phyloP scores from a whole-genome alignment of 2,888 invertebrate species.

The Rosalia funebris region DNA sequence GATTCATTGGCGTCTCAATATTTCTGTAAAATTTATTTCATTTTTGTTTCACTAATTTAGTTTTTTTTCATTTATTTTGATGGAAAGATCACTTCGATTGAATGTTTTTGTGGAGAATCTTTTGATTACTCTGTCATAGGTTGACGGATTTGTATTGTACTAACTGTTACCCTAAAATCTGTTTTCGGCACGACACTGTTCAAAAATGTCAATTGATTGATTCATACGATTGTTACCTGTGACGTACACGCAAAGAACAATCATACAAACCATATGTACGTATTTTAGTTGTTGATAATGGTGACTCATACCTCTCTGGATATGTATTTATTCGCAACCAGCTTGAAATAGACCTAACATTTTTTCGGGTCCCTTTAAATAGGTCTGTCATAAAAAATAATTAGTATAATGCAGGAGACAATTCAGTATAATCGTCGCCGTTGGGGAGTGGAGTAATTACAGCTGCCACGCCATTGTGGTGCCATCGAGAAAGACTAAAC shows the following conservation, averaged over 20 bases:
- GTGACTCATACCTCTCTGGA: too few relatives aligned
- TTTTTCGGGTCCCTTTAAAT: constrained; percentile 5
- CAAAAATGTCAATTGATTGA: background rate
- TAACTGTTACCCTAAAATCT: too few relatives aligned
- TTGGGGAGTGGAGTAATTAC: constrained; percentile 3
- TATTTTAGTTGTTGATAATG: too few relatives aligned
- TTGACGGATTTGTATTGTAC: too few relatives aligned
- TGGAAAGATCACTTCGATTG: too few relatives aligned
- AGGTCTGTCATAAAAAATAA: constrained; percentile 19
- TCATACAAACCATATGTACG: background rate
- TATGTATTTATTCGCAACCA: background rate
- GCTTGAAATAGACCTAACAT: constrained; percentile 11
- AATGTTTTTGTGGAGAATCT: too few relatives aligned
- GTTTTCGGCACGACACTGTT: too few relatives aligned
- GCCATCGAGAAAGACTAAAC: constrained; percentile 29
- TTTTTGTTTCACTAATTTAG: too few relatives aligned
- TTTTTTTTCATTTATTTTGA: too few relatives aligned
- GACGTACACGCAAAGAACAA: background rate
- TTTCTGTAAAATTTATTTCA: too few relatives aligned
- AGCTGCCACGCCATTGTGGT: constrained; percentile 10
- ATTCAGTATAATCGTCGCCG: constrained; percentile 14
- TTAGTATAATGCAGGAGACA: constrained; percentile 9
- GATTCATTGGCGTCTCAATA: too few relatives aligned
- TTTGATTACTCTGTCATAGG: too few relatives aligned
- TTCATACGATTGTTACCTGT: background rate